Evolutionary conservation across 2,113 vertebrate genomes (phyloP).

Genomic region (Camelus dromedarius): DNA sequence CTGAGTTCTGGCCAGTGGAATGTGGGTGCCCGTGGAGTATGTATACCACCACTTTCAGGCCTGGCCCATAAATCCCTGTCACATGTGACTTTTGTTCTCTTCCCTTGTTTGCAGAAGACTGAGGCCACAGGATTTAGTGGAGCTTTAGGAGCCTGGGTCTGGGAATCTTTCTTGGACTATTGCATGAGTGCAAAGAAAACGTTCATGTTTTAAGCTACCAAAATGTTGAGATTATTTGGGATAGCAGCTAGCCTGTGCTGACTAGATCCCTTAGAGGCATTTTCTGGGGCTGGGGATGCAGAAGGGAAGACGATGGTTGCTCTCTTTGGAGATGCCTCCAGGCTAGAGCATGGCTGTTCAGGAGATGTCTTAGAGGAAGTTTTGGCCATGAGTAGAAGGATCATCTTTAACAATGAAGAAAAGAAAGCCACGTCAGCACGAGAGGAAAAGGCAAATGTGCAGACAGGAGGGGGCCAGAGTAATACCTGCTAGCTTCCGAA

Average conservation of each 20-base stretch:
- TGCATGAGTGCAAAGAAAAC: neutral
- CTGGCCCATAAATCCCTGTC: neutral
- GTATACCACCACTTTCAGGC: neutral
- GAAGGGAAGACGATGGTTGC: neutral
- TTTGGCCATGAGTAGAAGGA: neutral
- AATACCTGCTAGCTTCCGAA: neutral
- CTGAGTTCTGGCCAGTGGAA: neutral
- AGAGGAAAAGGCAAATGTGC: neutral
- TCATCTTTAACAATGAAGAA: neutral
- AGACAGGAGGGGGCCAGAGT: neutral
- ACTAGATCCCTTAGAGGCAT: neutral
- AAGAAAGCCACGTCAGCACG: too few species aligned
- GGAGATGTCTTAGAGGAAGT: neutral
- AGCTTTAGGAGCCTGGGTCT: fast-evolving
- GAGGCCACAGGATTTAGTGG: neutral
- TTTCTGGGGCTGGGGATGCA: neutral
- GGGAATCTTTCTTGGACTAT: neutral
- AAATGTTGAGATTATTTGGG: neutral
- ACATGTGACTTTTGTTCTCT: neutral
- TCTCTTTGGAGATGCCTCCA: neutral
- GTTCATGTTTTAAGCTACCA: neutral
- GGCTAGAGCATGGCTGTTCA: neutral
- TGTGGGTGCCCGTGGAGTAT: neutral
- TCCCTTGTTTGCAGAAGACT: neutral
- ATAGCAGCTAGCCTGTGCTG: neutral